Base-by-base conservation (phyloP, 2,888 invertebrate species). In the Zhuqinia jingwanae region DNA sequence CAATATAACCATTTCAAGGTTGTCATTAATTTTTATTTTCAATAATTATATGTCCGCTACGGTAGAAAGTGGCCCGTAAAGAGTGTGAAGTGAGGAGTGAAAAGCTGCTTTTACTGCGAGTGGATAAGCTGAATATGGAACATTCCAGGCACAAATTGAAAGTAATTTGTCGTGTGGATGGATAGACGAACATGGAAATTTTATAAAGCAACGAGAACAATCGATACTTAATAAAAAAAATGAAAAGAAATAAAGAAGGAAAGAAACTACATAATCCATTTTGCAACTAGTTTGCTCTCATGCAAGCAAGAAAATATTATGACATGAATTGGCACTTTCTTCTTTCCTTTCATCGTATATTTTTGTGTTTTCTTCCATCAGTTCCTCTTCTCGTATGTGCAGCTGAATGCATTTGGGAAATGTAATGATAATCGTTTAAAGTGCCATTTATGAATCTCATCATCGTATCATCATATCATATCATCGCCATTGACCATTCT, bases 281-380 rank as follows among this genome's bases (percentile, higher is more conserved):
- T 68, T 20, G n/a, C n/a, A n/a, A n/a, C n/a, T n/a, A 10, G 36
- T 36, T 2, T 22, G 68, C 68, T 68, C n/a, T n/a, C 68, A 42
- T 36, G 68, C 36, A 68, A 68, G 3, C 68, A 3, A n/a, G n/a
- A n/a, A n/a, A 42, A 42, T 17, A 76, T 56, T 76, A 76, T 76
- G 58, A 76, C 76, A 58, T 76, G 76, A 76, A 56, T 76, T 76
- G 76, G 76, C 76, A 76, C 76, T 76, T 58, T 76, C 76, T 56
- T 27, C n/a, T 58, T 76, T 36, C 22, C 36, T 20, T n/a, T 10
- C 25, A 22, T 15, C 27, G n/a, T n/a, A n/a, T n/a, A n/a, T n/a
- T n/a, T 63, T 30, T 63, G n/a, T 11, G 15, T 1, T 75, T 25
- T 47, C 1, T 25, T 11, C 15, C 47, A n/a, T 75, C 42, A 42